Conservation (phyloP, 2,113 vertebrate species). For the Glaucomys volans region DNA sequence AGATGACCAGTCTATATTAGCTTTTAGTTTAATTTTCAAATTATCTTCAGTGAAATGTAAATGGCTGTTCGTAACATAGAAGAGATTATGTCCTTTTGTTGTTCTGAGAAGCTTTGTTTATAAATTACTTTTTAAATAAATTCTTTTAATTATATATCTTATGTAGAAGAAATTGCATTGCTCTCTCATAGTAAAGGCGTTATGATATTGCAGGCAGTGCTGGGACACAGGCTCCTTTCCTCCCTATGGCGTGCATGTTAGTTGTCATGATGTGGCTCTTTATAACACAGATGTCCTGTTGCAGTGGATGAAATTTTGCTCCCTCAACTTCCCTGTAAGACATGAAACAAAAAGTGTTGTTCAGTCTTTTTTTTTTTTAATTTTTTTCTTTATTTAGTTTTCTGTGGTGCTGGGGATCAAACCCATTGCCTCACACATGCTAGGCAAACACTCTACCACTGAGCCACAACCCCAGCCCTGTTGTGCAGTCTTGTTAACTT, state of each 20-base stretch:
- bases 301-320: not conserved
- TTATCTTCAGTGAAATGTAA: slow-evolving; percentile 66
- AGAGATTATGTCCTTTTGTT: slow-evolving; percentile 48
- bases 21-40: slow-evolving; percentile 58
- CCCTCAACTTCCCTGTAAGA: not conserved
- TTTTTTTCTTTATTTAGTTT: too few species aligned
- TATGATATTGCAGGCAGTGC: not conserved
- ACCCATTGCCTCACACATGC: too few species aligned
- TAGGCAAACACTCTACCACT: too few species aligned
- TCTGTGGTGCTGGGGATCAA: too few species aligned
- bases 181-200: not conserved
- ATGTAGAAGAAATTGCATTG: not conserved
- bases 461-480: too few species aligned
- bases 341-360: not conserved
- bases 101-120: slow-evolving; percentile 30
- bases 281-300: not conserved
- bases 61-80: not conserved
- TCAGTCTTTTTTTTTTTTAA: too few species aligned
- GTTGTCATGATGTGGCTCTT: not conserved
- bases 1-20: not conserved
- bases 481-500: not conserved
- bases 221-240: not conserved
- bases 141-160: not conserved
- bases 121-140: slow-evolving; percentile 42
- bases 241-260: not conserved